phyloP scores from a whole-genome alignment of 2,888 invertebrate species.

The Callimorpha dominula region DNA sequence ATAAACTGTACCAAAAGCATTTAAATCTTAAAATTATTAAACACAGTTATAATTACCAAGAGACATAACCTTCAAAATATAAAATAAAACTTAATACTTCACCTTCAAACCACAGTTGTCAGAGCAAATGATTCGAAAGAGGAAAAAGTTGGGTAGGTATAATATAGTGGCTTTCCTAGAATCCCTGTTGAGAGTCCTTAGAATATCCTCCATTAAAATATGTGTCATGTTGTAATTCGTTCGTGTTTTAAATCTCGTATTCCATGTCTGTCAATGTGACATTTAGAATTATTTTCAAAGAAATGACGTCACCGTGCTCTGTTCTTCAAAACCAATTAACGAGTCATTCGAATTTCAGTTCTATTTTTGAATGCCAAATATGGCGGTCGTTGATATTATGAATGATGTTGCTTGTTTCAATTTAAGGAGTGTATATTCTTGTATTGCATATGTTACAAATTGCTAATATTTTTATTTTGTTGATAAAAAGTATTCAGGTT shows the following conservation, averaged over 20 bases:
- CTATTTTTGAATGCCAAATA: constrained; percentile 17
- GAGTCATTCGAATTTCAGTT: constrained; percentile 15
- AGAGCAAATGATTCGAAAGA: constrained; percentile 41
- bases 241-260: constrained; percentile 33
- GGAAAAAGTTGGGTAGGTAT: constrained; percentile 43
- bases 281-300: constrained; percentile 36
- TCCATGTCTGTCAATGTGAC: constrained; percentile 46
- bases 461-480: neutral
- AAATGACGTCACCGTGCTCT: constrained; percentile 39
- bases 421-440: neutral
- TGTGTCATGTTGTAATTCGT: constrained; percentile 48
- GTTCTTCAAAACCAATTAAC: constrained; percentile 24
- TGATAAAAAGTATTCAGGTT: too few relatives aligned
- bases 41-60: neutral
- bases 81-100: neutral
- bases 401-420: constrained; percentile 10
- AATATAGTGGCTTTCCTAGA: constrained; percentile 43
- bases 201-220: constrained; percentile 39
- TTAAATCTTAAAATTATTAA: neutral
- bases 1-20: neutral
- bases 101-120: neutral
- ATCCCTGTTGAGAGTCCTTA: constrained; percentile 22
- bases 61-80: neutral
- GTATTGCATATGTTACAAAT: constrained; percentile 3
- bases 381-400: constrained; percentile 17